A percentile compares a stretch with the other conserved stretches of the same genome.
phyloP scores from a whole-genome alignment of 37 sponge, comb jelly and placozoan species.

The Ianthella basta region DNA sequence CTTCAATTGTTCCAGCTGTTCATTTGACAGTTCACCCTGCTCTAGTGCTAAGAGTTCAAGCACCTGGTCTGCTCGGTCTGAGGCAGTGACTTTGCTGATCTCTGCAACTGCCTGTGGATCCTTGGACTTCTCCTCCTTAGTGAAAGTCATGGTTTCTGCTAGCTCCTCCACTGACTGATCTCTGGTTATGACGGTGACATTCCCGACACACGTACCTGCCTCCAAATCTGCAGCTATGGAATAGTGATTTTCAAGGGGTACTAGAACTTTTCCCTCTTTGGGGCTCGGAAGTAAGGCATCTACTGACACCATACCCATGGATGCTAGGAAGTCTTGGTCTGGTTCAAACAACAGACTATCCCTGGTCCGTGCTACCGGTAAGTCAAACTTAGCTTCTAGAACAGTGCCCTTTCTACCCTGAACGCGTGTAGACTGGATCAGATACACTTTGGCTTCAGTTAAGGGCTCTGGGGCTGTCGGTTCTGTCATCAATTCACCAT shows the following conservation, averaged over 20 bases:
- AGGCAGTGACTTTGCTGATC: background rate
- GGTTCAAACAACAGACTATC: slow-evolving; percentile 27
- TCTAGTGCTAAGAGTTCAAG: background rate
- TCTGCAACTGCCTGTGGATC: background rate
- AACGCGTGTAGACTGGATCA: no score
- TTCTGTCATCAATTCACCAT: background rate
- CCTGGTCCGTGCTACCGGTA: background rate
- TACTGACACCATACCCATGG: no score
- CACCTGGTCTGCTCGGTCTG: background rate
- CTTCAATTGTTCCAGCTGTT: background rate
- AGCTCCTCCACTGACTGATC: no score
- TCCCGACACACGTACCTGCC: no score
- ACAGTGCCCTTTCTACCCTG: no score
- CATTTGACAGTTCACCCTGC: background rate
- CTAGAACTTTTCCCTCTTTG: no score
- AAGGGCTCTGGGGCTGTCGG: background rate
- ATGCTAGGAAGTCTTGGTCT: no score
- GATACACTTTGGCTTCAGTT: slow-evolving; percentile 1
- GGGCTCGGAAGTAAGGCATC: no score
- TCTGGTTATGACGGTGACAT: no score
- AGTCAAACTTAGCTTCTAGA: no score
- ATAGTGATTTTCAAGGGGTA: no score
- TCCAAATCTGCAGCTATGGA: no score
- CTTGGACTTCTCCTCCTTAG: background rate
- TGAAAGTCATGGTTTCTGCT: background rate